Conservation (phyloP, 2,113 vertebrate species). For the Ramphastos sulfuratus region DNA sequence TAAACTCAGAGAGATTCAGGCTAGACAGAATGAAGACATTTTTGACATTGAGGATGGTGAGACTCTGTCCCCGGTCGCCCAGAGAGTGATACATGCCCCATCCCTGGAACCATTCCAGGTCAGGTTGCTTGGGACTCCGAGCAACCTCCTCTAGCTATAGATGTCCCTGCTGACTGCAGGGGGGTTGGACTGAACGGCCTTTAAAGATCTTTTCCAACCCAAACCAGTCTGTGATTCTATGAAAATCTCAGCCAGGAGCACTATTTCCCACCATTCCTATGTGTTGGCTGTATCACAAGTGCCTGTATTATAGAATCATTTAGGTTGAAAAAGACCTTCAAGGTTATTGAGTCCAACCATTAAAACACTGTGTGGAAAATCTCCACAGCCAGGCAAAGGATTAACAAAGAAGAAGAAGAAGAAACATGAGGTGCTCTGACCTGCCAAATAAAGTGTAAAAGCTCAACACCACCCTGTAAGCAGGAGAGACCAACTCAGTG, state of each 20-base stretch:
- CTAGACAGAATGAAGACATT: too few relatives aligned
- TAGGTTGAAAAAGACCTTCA: too few relatives aligned
- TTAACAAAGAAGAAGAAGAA: background rate
- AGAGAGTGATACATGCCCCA: too few relatives aligned
- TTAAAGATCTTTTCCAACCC: too few relatives aligned
- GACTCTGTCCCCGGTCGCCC: too few relatives aligned
- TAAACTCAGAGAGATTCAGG: too few relatives aligned
- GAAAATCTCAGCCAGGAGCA: background rate
- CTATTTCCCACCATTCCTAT: background rate
- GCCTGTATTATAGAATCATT: too few relatives aligned
- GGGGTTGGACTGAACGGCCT: too few relatives aligned
- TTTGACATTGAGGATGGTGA: too few relatives aligned
- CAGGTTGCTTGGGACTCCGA: background rate
- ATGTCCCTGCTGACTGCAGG: background rate
- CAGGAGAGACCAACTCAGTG: background rate
- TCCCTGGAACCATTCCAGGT: too few relatives aligned
- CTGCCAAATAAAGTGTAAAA: background rate
- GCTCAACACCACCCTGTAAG: background rate
- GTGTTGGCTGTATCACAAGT: accelerated
- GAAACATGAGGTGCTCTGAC: background rate
- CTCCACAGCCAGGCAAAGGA: background rate
- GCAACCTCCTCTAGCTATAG: background rate
- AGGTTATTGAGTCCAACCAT: too few relatives aligned
- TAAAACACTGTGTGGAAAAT: background rate
- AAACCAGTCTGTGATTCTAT: too few relatives aligned